Evolutionary conservation across 1,140 invertebrate genomes (phyloP).

Genomic region (Acromyrmex echinatior): DNA sequence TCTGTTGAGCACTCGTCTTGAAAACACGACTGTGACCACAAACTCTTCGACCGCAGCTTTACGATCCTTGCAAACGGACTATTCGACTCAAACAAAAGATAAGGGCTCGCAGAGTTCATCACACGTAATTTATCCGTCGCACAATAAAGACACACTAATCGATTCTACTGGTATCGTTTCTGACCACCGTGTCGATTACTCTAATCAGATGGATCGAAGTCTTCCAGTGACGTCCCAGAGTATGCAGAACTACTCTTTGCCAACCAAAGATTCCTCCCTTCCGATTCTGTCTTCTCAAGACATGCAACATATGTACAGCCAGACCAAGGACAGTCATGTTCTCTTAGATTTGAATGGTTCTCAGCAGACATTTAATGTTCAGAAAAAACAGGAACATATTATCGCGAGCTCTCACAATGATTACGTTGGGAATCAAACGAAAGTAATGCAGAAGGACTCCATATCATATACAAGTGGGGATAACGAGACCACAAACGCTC

Average conservation of each 20-base stretch:
- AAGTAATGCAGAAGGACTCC: conserved; percentile 63
- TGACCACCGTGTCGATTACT: conserved; percentile 62
- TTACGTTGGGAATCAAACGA: conserved; percentile 62
- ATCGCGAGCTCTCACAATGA: conserved; percentile 65
- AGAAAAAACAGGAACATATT: conserved; percentile 68
- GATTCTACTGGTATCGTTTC: conserved; percentile 54
- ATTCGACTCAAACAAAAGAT: conserved; percentile 67
- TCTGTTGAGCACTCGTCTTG: conserved; percentile 54
- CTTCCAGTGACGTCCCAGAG: conserved; percentile 75
- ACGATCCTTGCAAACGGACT: conserved; percentile 69
- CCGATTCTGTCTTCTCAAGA: conserved; percentile 66
- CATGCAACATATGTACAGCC: conserved; percentile 67
- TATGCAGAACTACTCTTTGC: conserved; percentile 69
- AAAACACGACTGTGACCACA: conserved; percentile 46
- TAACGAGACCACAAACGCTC: not conserved
- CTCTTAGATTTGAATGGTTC: conserved; percentile 46
- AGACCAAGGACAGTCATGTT: conserved; percentile 67
- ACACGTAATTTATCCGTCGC: conserved; percentile 55
- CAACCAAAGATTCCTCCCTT: conserved; percentile 68
- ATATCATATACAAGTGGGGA: conserved; percentile 42
- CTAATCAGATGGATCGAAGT: conserved; percentile 61
- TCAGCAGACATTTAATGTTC: conserved; percentile 59
- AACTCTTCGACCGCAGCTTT: conserved; percentile 61
- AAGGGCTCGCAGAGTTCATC: conserved; percentile 65
- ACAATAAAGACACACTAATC: conserved; percentile 67